A percentile compares a stretch with the other conserved stretches of the same genome.
Conservation (phyloP, 1,140 invertebrate genomes). For the Whitmania pigra region DNA sequence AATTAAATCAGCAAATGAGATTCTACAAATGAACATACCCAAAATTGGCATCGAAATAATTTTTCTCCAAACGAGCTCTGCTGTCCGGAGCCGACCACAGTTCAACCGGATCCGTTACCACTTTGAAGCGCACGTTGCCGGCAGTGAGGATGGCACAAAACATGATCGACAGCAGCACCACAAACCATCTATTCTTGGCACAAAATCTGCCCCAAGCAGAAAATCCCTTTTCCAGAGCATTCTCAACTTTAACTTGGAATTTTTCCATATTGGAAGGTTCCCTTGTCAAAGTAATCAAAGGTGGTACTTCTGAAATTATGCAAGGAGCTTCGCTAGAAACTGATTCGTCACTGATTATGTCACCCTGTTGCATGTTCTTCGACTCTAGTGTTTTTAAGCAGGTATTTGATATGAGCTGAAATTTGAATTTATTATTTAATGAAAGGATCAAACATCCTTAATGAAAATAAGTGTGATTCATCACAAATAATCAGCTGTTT, state of each 20-base stretch:
- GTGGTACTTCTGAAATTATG: background rate
- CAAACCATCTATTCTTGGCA: constrained; percentile 61
- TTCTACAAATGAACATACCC: constrained; percentile 28
- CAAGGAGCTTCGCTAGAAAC: background rate
- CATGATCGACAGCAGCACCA: constrained; percentile 58
- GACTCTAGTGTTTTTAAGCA: background rate
- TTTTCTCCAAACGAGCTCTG: constrained; percentile 65
- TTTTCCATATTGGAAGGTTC: constrained; percentile 46
- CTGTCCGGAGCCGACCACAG: constrained; percentile 84
- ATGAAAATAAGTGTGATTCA: no score
- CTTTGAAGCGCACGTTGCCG: constrained; percentile 55
- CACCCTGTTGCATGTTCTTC: background rate
- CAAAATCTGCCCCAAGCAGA: constrained; percentile 64
- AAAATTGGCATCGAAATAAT: constrained; percentile 74
- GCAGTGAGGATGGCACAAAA: constrained; percentile 49
- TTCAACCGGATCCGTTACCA: constrained; percentile 88
- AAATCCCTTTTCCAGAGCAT: constrained; percentile 61
- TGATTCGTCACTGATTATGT: no score
- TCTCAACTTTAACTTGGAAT: constrained; percentile 63
- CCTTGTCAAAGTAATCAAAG: no score
- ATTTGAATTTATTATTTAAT: background rate
- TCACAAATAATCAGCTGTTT: no score
- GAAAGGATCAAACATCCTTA: no score
- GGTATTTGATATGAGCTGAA: background rate
- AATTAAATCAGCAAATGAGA: no score